Evolutionary conservation across 2,113 vertebrate genomes (phyloP).

Genomic region (Grus americana): DNA sequence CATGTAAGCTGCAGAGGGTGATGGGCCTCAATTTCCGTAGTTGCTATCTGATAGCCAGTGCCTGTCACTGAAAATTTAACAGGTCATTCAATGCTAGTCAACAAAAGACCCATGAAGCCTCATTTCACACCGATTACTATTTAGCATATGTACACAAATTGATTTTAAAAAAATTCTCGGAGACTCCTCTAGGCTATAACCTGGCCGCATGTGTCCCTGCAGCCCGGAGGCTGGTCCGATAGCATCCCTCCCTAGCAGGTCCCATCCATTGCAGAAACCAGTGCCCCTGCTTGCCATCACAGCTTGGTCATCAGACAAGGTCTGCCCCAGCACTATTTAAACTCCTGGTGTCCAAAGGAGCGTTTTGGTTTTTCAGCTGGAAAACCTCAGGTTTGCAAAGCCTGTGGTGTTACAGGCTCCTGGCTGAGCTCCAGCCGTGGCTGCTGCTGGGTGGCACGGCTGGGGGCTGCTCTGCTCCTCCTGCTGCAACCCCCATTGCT

Average conservation of each 20-base stretch:
- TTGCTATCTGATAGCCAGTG: background rate
- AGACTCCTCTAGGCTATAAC: background rate
- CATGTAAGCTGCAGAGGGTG: background rate
- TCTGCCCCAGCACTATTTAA: background rate
- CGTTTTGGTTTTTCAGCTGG: rapidly evolving
- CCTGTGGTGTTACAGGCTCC: rapidly evolving
- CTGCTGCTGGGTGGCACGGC: rapidly evolving
- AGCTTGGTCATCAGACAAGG: background rate
- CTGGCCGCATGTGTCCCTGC: background rate
- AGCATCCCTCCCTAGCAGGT: background rate
- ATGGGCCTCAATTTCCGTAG: background rate
- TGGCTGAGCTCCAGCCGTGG: background rate
- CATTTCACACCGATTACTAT: conserved; percentile 32
- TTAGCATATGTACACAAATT: conserved; percentile 9
- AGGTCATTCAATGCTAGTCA: conserved; percentile 31
- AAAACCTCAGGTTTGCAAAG: background rate
- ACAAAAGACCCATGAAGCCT: conserved; percentile 36
- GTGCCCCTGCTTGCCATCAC: rapidly evolving
- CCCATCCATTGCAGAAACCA: rapidly evolving
- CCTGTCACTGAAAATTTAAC: background rate
- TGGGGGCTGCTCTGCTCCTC: background rate
- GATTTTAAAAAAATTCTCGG: background rate
- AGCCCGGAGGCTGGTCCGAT: background rate
- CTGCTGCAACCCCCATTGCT: background rate
- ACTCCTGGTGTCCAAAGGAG: background rate